These are phyloP conservation scores for Origma solitaria DNA, from an alignment of 2,113 vertebrate species.

Conservation along the genomic window DNA sequence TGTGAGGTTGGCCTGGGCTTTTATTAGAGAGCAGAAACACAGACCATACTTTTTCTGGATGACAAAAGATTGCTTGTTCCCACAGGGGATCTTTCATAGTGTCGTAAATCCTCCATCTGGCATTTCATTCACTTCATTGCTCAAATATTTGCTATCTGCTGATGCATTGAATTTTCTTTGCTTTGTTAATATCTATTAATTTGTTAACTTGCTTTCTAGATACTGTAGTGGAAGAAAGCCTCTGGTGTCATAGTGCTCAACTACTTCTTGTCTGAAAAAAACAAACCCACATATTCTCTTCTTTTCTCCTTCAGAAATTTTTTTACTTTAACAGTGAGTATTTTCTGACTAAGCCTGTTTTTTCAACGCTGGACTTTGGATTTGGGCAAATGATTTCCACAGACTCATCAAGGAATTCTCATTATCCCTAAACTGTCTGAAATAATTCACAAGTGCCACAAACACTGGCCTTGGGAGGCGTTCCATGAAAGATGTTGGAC, in stretches of 20 bases:
- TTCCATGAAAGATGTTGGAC: not conserved
- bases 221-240: not conserved
- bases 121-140: constrained; percentile 7
- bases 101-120: not conserved
- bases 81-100: not conserved
- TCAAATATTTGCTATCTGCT: constrained; percentile 9
- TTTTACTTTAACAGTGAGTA: not conserved
- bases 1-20: not conserved
- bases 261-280: not conserved
- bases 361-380: not conserved
- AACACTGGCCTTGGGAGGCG: not conserved
- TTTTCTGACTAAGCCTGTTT: not conserved
- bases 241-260: not conserved
- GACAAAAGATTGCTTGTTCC: not conserved
- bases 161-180: not conserved
- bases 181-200: not conserved
- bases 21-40: not conserved
- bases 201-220: not conserved
- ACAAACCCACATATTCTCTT: not conserved
- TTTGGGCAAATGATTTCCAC: not conserved
- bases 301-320: not conserved
- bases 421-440: not conserved
- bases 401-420: not conserved
- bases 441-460: not conserved
- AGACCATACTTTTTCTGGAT: not conserved